Percentiles rank a stretch among this genome's conserved stretches.
Evolutionary conservation across 2,113 vertebrate species (phyloP).

Genomic region (Myotis lucifugus): DNA sequence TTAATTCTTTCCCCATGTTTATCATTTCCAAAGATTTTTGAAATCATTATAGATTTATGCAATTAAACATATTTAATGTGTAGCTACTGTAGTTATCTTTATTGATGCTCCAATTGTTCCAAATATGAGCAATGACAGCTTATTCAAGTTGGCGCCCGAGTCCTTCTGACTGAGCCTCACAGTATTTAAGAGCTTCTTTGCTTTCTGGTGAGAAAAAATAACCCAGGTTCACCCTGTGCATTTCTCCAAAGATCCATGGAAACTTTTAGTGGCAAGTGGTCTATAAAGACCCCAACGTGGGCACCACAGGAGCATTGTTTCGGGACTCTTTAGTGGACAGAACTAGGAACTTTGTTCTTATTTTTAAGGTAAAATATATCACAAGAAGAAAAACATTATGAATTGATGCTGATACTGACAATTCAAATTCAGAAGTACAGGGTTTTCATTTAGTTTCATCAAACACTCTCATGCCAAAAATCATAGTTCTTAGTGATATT

Average conservation of each 20-base stretch:
- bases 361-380: neutral
- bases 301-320: neutral
- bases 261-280: neutral
- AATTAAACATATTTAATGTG: neutral
- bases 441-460: neutral
- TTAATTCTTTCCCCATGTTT: neutral
- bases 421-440: neutral
- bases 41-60: neutral
- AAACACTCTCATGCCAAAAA: neutral
- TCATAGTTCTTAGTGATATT: neutral
- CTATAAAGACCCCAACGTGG: neutral
- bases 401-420: neutral
- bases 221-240: neutral
- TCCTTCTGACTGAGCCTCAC: neutral
- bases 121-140: neutral
- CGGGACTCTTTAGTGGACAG: neutral
- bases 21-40: neutral
- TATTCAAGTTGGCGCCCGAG: neutral
- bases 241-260: neutral
- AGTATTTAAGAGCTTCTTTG: neutral
- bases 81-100: neutral
- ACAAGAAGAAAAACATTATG: neutral
- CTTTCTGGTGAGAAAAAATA: neutral
- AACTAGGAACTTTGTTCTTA: slow-evolving; percentile 1
- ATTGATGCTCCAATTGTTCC: neutral